A percentile compares a stretch with the other conserved stretches of the same genome.
These are phyloP conservation scores for Lordiphosa collinella DNA, from an alignment of 1,140 invertebrate genomes.

Conservation along the genomic window DNA sequence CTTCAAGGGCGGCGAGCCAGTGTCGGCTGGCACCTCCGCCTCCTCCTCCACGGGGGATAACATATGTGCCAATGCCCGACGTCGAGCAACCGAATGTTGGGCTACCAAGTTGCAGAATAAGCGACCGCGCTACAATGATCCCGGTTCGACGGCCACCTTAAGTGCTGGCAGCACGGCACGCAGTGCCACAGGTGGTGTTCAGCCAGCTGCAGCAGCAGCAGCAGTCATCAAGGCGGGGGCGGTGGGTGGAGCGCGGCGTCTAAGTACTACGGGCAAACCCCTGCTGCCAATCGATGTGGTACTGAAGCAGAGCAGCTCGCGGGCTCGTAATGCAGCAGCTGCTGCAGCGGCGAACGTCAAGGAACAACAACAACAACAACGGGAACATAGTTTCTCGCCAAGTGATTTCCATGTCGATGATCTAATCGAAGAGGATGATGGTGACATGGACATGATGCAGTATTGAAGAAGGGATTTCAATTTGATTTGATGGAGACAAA, in stretches of 20 bases:
- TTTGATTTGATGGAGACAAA: slow-evolving; percentile 17
- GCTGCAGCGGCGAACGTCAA: not conserved
- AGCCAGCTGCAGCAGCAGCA: slow-evolving; percentile 2
- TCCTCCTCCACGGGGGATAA: slow-evolving; percentile 30
- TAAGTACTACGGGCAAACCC: not conserved
- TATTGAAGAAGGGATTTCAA: slow-evolving; percentile 20
- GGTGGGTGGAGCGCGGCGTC: not conserved
- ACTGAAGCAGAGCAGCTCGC: slow-evolving; percentile 26
- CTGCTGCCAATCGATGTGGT: slow-evolving; percentile 23
- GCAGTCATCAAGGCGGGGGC: not conserved
- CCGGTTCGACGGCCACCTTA: slow-evolving; percentile 1
- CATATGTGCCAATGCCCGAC: slow-evolving; percentile 65
- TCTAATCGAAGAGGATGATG: slow-evolving; percentile 52
- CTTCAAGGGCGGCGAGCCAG: slow-evolving; percentile 11
- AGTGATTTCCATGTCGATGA: slow-evolving; percentile 56
- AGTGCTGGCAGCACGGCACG: not conserved
- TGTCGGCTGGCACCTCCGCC: not conserved
- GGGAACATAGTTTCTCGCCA: slow-evolving; percentile 33
- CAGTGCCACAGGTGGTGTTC: not conserved
- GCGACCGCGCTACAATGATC: slow-evolving; percentile 62
- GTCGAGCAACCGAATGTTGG: slow-evolving; percentile 65
- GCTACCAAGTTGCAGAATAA: slow-evolving; percentile 64
- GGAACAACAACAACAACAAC: not conserved
- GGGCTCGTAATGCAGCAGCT: slow-evolving; percentile 17
- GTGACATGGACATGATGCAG: slow-evolving; percentile 24